phyloP scores from a whole-genome alignment of 2,888 invertebrate genomes.

The Tuta absoluta region DNA sequence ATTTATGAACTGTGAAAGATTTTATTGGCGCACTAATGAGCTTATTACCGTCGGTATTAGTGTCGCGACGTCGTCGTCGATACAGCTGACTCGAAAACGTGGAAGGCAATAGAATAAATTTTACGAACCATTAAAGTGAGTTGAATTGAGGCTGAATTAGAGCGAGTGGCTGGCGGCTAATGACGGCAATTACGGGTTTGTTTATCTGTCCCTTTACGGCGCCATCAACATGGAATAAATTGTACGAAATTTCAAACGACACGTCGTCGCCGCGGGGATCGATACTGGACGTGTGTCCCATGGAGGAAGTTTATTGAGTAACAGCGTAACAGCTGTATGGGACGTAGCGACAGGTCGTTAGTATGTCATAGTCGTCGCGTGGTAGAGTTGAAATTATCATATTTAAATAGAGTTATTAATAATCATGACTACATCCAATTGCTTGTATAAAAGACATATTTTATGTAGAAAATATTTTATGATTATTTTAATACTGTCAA shows the following conservation, averaged over 20 bases:
- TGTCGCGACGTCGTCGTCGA: neutral
- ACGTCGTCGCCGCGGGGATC: slow-evolving; percentile 21
- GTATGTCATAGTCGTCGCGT: too few species aligned
- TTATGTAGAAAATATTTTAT: too few species aligned
- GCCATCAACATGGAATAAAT: slow-evolving; percentile 40
- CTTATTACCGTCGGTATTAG: neutral
- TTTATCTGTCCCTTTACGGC: slow-evolving; percentile 48
- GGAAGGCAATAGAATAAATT: slow-evolving; percentile 59
- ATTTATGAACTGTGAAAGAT: neutral
- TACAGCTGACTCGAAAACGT: slow-evolving; percentile 27
- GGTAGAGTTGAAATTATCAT: too few species aligned
- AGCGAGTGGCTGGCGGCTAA: slow-evolving; percentile 55
- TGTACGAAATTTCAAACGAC: slow-evolving; percentile 39
- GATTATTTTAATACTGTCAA: too few species aligned
- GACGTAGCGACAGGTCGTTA: neutral
- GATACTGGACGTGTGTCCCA: neutral
- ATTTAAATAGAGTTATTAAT: too few species aligned
- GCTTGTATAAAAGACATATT: too few species aligned
- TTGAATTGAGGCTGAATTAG: slow-evolving; percentile 59
- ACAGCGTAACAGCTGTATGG: neutral
- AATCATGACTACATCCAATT: too few species aligned
- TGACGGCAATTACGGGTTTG: slow-evolving; percentile 57
- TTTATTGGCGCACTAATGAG: slow-evolving; percentile 1
- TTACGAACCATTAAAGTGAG: slow-evolving; percentile 58
- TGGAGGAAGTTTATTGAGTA: neutral